Conservation (phyloP, 2,113 vertebrate genomes). For the Megalops atlanticus region DNA sequence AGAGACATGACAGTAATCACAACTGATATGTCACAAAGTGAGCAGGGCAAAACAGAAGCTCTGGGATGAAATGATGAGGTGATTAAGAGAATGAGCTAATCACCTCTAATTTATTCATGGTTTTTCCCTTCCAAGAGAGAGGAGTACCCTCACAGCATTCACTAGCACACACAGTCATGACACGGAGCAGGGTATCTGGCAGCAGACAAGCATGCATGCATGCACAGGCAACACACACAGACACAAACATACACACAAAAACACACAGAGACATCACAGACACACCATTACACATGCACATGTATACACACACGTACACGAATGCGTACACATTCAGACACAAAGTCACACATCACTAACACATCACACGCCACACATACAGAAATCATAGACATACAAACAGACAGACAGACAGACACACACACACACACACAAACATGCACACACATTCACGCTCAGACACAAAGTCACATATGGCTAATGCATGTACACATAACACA, state of each 20-base stretch:
- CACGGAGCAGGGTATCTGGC: not conserved
- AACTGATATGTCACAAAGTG: conserved; percentile 18
- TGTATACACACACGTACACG: not conserved
- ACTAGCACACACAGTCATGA: not conserved
- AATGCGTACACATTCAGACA: too few relatives aligned
- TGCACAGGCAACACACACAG: too few relatives aligned
- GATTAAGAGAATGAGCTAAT: conserved; percentile 35
- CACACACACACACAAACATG: not conserved
- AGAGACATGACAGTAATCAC: conserved; percentile 21
- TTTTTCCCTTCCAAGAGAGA: not conserved
- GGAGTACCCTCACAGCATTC: not conserved
- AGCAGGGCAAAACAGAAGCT: conserved; percentile 20
- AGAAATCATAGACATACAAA: too few relatives aligned
- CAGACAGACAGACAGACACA: not conserved
- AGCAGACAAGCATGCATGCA: too few relatives aligned
- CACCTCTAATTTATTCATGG: conserved; percentile 23
- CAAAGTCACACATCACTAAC: too few relatives aligned
- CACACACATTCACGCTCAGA: not conserved
- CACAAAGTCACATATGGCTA: not conserved
- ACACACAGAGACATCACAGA: too few relatives aligned
- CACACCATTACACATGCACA: too few relatives aligned
- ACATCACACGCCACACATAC: too few relatives aligned
- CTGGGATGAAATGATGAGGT: conserved; percentile 27
- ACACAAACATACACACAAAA: too few relatives aligned
- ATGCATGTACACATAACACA: not conserved